phyloP scores from a whole-genome alignment of 2,888 invertebrate species.

The Tachina fera region DNA sequence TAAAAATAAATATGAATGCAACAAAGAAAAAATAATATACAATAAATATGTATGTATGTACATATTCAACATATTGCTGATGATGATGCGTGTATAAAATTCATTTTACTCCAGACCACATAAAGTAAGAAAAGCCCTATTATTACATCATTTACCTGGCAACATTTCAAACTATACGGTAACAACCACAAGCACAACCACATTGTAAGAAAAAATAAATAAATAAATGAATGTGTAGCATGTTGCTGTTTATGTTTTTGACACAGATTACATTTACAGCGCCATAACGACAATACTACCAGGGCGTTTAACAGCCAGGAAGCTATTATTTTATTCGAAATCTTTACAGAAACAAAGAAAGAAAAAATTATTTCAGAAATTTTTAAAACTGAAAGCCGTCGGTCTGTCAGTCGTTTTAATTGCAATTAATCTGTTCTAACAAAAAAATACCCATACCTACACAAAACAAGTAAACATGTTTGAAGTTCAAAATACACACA shows the following conservation, averaged over 20 bases:
- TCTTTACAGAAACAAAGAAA: background rate
- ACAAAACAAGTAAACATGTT: background rate
- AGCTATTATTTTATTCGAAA: too few relatives aligned
- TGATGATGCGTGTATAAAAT: slow-evolving; percentile 63
- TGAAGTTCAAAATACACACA: background rate
- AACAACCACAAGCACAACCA: slow-evolving; percentile 2
- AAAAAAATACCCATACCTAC: background rate
- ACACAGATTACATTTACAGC: slow-evolving; percentile 16
- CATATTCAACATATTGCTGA: slow-evolving; percentile 42
- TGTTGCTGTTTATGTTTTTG: background rate
- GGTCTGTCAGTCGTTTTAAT: slow-evolving; percentile 29
- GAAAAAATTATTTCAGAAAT: background rate
- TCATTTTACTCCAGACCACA: slow-evolving; percentile 34
- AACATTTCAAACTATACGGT: slow-evolving; percentile 43
- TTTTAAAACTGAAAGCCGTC: background rate
- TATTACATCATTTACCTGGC: slow-evolving; percentile 63
- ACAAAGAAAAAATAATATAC: background rate
- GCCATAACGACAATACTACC: slow-evolving; percentile 14
- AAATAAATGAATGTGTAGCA: slow-evolving; percentile 47
- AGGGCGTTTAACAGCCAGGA: background rate
- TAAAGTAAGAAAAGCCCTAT: slow-evolving; percentile 47
- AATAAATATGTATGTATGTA: background rate
- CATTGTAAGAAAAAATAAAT: slow-evolving; percentile 18
- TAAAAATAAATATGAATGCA: slow-evolving; percentile 23
- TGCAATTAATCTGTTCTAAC: slow-evolving; percentile 16